Base-by-base conservation (phyloP, 2,797 vertebrate species). In the Etheostoma nigrum region DNA sequence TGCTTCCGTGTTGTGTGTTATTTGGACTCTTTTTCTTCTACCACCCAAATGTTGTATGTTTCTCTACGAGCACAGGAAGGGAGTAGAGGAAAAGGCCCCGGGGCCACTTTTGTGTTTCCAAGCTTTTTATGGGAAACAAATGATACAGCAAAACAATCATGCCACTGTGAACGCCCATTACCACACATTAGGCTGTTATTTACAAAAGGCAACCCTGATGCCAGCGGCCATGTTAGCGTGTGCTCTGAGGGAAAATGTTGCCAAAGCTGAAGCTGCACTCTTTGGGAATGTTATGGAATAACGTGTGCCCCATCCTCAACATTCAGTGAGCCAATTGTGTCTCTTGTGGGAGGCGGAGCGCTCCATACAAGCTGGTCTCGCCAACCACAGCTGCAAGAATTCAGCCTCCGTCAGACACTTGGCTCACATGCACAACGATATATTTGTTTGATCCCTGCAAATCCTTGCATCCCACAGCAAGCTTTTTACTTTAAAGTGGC, bases 71-170 rank as follows among this genome's bases (percentile, higher is more conserved):
- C 57, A 82, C 21, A 84, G 58, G 44, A 79, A 82, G 72, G 78
- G 52, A 82, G 53, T 2, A 74, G 66, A 85, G 78, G 80, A 84
- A 79, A 74, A 65, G 59, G 27, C 59, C 63, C 42, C 0, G 2
- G 19, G 64, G 81, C 72, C 51, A 36, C 27, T 54, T 84, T 83
- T 80, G 73, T 86, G 76, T 86, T 83, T 82, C 86, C 65, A 59
- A 74, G 58, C 65, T 73, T 83, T 81, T 79, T 67, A 87, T 86
- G 76, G 65, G 67, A 76, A 82, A 85, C 83, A 81, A 86, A 81
- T 67, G 64, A 78, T 19, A 52, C 30, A 87, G 63, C 81, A 87
- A 89, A 91, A 92, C 86, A 89, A 78, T 89, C 27, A 88, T 89
- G 87, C 74, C 60, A 67, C 72, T 48, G 64, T 49, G 72, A 86